phyloP scores from a whole-genome alignment of 2,888 invertebrate species.

The Blastobasis adustella region DNA sequence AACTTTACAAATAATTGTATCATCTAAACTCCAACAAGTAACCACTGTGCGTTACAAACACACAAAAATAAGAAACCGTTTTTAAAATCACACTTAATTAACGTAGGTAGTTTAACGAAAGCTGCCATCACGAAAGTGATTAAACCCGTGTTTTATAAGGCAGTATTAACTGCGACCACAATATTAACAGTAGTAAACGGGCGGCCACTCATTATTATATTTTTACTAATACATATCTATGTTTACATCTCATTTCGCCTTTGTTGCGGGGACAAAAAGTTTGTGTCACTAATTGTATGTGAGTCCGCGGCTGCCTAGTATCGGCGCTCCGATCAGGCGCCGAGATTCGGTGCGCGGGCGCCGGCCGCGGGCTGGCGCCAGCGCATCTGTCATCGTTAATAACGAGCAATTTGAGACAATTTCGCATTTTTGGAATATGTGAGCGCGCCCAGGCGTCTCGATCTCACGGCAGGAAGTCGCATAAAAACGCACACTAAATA shows the following conservation, averaged over 20 bases:
- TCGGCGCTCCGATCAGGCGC: conserved; percentile 64
- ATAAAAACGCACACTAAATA: conserved; percentile 67
- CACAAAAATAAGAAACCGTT: conserved; percentile 2
- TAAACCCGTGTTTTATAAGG: conserved; percentile 16
- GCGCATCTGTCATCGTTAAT: conserved; percentile 74
- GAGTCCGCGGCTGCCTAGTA: conserved; percentile 50
- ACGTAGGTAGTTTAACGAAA: conserved; percentile 15
- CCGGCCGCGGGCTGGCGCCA: conserved; percentile 50
- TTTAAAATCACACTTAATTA: conserved; percentile 8
- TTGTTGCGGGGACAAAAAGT: conserved; percentile 29
- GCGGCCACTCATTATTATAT: conserved; percentile 9
- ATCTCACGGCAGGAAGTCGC: conserved; percentile 61
- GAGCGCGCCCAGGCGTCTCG: conserved; percentile 60
- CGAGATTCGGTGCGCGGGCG: neutral
- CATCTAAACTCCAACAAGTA: neutral
- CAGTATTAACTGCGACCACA: conserved; percentile 13
- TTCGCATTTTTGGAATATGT: conserved; percentile 68
- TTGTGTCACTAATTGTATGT: conserved; percentile 63
- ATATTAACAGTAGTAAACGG: conserved; percentile 16
- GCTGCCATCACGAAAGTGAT: conserved; percentile 10
- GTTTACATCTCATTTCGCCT: conserved; percentile 32
- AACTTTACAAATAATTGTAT: conserved; percentile 5
- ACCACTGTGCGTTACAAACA: neutral
- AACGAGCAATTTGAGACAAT: conserved; percentile 73
- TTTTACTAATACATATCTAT: conserved; percentile 12